Conservation (phyloP, 1,140 invertebrate species). For the Drosophila bocki region DNA sequence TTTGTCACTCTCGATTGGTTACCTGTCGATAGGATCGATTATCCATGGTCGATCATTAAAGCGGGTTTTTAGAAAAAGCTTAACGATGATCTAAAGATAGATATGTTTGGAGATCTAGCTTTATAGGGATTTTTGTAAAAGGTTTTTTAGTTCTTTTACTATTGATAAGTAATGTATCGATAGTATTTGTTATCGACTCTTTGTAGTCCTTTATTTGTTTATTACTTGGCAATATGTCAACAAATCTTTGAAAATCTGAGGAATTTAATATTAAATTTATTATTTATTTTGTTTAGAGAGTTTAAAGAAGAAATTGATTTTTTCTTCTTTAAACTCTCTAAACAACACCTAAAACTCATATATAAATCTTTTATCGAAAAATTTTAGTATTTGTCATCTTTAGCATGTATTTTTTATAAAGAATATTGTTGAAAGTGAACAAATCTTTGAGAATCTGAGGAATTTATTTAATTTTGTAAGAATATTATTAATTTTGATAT, state of each 20-base stretch:
- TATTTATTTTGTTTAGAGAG: neutral
- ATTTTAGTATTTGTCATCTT: neutral
- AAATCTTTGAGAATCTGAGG: too few relatives aligned
- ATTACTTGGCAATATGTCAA: neutral
- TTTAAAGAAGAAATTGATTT: too few relatives aligned
- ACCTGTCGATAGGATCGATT: neutral
- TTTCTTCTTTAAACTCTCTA: too few relatives aligned
- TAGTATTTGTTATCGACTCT: neutral
- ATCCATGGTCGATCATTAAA: conserved; percentile 14
- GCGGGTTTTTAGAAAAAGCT: neutral
- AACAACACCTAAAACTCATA: neutral
- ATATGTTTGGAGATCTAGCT: too few relatives aligned
- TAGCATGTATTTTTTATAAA: neutral
- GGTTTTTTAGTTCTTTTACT: neutral
- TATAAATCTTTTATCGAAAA: neutral
- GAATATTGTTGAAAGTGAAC: neutral
- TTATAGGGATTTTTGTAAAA: neutral
- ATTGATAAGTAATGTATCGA: neutral
- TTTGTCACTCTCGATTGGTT: conserved; percentile 17
- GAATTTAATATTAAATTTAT: neutral
- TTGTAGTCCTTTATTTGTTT: neutral
- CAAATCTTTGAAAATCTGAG: neutral
- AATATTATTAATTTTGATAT: neutral
- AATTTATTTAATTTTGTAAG: neutral
- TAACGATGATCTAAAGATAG: neutral